A percentile compares a stretch with the other conserved stretches of the same genome.
phyloP scores from a whole-genome alignment of 1,140 invertebrate genomes.

The Lepeophtheirus salmonis region DNA sequence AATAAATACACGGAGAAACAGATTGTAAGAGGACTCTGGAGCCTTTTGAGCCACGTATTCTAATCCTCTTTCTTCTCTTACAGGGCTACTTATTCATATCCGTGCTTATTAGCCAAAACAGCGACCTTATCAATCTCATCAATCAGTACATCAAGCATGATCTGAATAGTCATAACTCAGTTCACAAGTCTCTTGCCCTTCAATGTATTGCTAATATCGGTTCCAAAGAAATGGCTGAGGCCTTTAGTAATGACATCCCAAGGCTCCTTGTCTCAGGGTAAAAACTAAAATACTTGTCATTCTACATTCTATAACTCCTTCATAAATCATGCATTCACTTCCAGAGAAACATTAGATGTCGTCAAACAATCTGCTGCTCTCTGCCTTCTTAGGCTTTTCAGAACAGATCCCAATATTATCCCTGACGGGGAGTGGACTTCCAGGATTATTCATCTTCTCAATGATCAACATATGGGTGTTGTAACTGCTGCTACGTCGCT shows the following conservation, averaged over 20 bases:
- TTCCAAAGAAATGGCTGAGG: slow-evolving; percentile 97
- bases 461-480: slow-evolving; percentile 97
- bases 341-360: slow-evolving; percentile 93
- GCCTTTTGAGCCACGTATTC: not conserved
- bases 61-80: slow-evolving; percentile 26
- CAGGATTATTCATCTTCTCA: slow-evolving; percentile 90
- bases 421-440: slow-evolving; percentile 97
- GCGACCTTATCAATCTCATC: slow-evolving; percentile 95
- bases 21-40: slow-evolving; percentile 66
- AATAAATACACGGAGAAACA: slow-evolving; percentile 99
- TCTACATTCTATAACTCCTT: too few relatives aligned
- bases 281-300: slow-evolving; percentile 24
- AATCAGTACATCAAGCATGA: slow-evolving; percentile 99
- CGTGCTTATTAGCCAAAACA: slow-evolving; percentile 95
- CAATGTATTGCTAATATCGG: slow-evolving; percentile 99
- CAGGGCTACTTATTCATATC: slow-evolving; percentile 98
- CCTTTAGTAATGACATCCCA: slow-evolving; percentile 92
- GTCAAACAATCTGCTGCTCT: slow-evolving; percentile 98
- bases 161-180: slow-evolving; percentile 70
- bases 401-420: slow-evolving; percentile 82
- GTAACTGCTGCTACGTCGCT: slow-evolving; percentile 94
- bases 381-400: slow-evolving; percentile 75
- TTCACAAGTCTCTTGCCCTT: slow-evolving; percentile 95
- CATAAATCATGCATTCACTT: too few relatives aligned
- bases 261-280: slow-evolving; percentile 91